phyloP scores from a whole-genome alignment of 2,888 invertebrate genomes.

The Flexamia atlantica region DNA sequence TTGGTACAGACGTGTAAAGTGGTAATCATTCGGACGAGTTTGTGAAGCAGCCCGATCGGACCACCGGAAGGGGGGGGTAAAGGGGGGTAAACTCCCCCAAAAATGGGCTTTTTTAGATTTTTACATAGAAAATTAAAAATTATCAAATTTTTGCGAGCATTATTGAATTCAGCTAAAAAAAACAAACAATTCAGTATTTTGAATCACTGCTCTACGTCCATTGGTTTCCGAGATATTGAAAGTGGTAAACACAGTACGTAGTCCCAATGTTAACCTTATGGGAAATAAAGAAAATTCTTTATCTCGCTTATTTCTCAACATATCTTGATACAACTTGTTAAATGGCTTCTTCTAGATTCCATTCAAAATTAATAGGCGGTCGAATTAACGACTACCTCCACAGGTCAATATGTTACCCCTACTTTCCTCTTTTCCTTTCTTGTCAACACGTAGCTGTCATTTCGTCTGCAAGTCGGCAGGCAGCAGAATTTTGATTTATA shows the following conservation, averaged over 20 bases:
- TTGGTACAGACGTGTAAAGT: constrained; percentile 1
- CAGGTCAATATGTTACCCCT: no score
- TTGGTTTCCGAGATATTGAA: neutral
- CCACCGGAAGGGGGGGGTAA: neutral
- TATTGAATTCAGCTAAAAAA: neutral
- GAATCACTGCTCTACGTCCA: neutral
- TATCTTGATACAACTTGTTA: neutral
- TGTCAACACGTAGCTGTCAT: no score
- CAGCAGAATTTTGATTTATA: no score
- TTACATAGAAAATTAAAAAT: no score
- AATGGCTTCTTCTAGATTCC: no score
- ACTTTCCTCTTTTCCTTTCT: no score
- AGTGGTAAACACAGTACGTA: no score
- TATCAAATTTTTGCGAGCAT: no score
- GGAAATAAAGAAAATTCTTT: neutral
- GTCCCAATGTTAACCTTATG: neutral
- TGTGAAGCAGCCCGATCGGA: neutral
- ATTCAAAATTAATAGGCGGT: no score
- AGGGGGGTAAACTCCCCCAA: neutral
- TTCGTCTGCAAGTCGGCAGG: no score
- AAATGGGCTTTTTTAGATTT: neutral
- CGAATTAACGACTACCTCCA: no score
- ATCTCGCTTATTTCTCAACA: neutral
- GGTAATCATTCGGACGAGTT: neutral
- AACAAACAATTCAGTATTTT: neutral